Base-by-base conservation (phyloP, 2,888 invertebrate species). In the Strigamia transsilvanica region DNA sequence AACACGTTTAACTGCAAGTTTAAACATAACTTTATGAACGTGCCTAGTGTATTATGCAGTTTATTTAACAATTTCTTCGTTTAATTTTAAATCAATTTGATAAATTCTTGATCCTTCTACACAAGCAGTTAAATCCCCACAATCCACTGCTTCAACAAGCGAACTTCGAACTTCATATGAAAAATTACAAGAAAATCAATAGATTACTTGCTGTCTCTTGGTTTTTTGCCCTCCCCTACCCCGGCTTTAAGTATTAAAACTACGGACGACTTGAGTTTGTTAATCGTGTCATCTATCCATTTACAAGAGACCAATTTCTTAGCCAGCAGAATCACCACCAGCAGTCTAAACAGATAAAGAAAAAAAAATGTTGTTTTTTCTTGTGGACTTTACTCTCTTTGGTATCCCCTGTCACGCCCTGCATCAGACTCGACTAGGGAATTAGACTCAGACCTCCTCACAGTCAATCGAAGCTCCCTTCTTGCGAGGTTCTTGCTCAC, bases 221-320 rank as follows among this genome's bases (percentile, higher is more conserved):
- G 2, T 46, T 46, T 46, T 46, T 46, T n/a, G 1, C 5, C 42
- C 42, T 13, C n/a, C 46, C 46, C 46, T 46, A 46, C 12, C 2
- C 56, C 56, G 56, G 56, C 56, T 56, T 56, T 56, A 56, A 56
- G 56, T 18, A 56, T 56, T 56, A 56, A 56, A 56, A 56, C 56
- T 56, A 56, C 18, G 56, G 21, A 56, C 56, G 56, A 56, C 56
- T 18, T 18, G 56, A 21, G 56, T 56, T 56, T 56, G 56, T 56
- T 56, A 56, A 56, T 56, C 56, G 56, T 56, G 56, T 56, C 56
- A 56, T 56, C 56, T 56, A 56, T 56, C 56, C 56, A 56, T 56
- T 56, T 56, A 56, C 56, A 56, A 56, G 56, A 18, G 56, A 56
- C 56, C 56, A 56, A 56, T 56, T 56, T 56, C 56, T 56, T 56